Evolutionary conservation across 2,113 vertebrate species (phyloP).

Genomic region (Labrus mixtus): DNA sequence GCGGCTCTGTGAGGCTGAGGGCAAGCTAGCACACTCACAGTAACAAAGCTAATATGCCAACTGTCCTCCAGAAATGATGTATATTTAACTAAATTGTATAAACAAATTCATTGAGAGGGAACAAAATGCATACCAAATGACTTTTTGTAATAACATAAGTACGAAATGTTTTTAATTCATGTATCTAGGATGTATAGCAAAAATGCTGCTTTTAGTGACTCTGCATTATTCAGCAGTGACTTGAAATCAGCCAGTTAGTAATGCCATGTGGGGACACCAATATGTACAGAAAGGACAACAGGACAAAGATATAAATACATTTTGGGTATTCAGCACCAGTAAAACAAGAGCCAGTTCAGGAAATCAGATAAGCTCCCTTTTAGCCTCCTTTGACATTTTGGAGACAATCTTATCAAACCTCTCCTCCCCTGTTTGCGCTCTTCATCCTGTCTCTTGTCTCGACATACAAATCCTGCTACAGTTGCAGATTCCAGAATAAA

Average conservation of each 20-base stretch:
- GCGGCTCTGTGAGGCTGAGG: no score
- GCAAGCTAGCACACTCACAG: not conserved
- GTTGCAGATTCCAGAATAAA: constrained; percentile 35
- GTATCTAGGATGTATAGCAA: not conserved
- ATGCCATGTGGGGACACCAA: not conserved
- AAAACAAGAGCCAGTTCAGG: constrained; percentile 35
- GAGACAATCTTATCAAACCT: constrained; percentile 51
- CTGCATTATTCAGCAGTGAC: not conserved
- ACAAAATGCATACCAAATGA: not conserved
- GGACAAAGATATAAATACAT: constrained; percentile 27
- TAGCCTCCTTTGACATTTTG: constrained; percentile 49
- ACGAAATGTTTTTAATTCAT: no score
- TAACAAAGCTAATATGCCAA: not conserved
- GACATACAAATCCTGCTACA: constrained; percentile 56
- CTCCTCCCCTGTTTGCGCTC: constrained; percentile 36
- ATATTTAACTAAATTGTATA: not conserved
- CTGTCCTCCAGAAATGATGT: not conserved
- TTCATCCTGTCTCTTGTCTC: constrained; percentile 55
- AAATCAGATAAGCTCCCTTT: constrained; percentile 51
- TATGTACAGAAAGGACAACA: constrained; percentile 7
- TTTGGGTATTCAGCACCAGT: constrained; percentile 28
- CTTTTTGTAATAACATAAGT: no score
- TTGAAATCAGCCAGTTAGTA: no score
- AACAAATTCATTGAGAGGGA: not conserved
- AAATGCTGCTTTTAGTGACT: not conserved